These are phyloP conservation scores for Pandemis heparana DNA, from an alignment of 2,888 invertebrate genomes.

Conservation along the genomic window DNA sequence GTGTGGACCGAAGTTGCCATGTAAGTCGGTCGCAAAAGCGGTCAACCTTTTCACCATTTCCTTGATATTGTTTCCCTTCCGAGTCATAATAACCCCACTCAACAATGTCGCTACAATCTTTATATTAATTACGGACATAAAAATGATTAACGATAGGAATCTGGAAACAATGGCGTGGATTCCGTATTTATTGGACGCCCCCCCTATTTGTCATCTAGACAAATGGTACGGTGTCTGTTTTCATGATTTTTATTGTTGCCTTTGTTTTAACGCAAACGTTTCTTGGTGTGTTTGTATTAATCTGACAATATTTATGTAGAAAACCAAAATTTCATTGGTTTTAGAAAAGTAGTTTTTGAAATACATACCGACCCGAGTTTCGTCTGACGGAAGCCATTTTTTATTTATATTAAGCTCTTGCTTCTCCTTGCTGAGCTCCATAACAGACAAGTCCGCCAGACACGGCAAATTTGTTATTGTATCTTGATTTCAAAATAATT, in stretches of 20 bases:
- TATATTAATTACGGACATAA: conserved; percentile 83
- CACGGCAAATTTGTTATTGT: too few species aligned
- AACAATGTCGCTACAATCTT: conserved; percentile 74
- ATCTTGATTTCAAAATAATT: too few species aligned
- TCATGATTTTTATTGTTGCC: conserved; percentile 62
- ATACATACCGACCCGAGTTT: too few species aligned
- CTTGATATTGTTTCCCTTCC: conserved; percentile 39
- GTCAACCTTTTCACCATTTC: conserved; percentile 37
- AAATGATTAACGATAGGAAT: conserved; percentile 81
- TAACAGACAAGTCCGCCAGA: too few species aligned
- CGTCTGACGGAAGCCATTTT: too few species aligned
- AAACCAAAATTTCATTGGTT: too few species aligned
- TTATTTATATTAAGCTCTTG: too few species aligned
- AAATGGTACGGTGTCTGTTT: conserved; percentile 69
- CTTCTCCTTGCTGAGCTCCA: too few species aligned
- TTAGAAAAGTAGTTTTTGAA: too few species aligned
- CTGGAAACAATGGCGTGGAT: conserved; percentile 77
- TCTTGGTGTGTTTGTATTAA: conserved; percentile 37
- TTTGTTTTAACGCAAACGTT: conserved; percentile 39
- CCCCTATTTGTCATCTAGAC: conserved; percentile 77
- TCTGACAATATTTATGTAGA: conserved; percentile 2
- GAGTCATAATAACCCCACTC: conserved; percentile 45
- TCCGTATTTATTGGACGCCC: conserved; percentile 77
- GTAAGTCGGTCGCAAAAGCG: neutral
- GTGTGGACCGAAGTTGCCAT: neutral